phyloP scores from a whole-genome alignment of 2,113 vertebrate genomes.

The Rousettus leschenaultii region DNA sequence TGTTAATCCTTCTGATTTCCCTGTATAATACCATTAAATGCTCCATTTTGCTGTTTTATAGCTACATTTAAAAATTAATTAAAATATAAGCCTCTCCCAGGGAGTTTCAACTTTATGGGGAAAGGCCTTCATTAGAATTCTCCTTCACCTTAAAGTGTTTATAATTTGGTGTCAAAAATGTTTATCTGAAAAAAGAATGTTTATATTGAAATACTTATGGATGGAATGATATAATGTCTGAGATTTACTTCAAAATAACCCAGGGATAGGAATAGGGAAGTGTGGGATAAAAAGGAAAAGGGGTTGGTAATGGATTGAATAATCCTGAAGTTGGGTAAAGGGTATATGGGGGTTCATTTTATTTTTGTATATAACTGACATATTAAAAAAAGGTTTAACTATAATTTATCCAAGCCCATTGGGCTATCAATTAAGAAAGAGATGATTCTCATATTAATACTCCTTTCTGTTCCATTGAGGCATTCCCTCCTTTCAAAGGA shows the following conservation, averaged over 20 bases:
- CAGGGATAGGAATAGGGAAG: not conserved
- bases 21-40: not conserved
- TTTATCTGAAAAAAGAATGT: conserved; percentile 74
- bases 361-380: not conserved
- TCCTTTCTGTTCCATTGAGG: not conserved
- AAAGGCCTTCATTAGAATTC: conserved; percentile 80
- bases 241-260: conserved; percentile 54
- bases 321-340: not conserved
- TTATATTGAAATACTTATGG: conserved; percentile 61
- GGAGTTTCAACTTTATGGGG: conserved; percentile 71
- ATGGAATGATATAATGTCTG: conserved; percentile 61
- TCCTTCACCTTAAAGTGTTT: conserved; percentile 80
- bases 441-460: not conserved
- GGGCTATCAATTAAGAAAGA: not conserved
- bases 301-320: not conserved
- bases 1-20: not conserved
- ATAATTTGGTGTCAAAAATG: conserved; percentile 83
- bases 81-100: not conserved
- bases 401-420: not conserved
- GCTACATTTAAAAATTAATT: not conserved
- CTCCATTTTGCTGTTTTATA: conserved; percentile 22
- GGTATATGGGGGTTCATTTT: not conserved
- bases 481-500: not conserved
- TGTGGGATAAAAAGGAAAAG: not conserved
- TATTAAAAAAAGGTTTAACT: not conserved